Evolutionary conservation across 2,113 vertebrate genomes (phyloP), one percentile per base, ranked within the genome.

Genomic region (Cavia aperea): DNA sequence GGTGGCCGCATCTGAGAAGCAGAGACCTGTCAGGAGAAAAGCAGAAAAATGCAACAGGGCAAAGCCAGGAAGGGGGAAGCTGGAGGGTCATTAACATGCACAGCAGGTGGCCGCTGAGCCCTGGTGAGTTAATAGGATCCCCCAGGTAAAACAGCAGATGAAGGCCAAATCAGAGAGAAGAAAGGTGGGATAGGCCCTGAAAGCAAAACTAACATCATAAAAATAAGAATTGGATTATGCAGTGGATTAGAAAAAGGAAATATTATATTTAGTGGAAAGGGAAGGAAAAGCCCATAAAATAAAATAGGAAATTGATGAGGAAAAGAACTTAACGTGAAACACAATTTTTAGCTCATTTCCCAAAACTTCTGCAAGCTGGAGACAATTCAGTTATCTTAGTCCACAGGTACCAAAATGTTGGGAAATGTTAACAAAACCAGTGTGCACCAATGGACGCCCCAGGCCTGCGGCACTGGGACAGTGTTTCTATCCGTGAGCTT

Each of bases 121-220:
- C 29, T 2, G 6, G 8, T 18, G 39, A 93, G 58, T 86, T 86
- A 90, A 95, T 16, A 68, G 83, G 81, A 87, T 70, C 86, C 84
- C 91, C 91, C 73, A 94, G 92, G 93, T 92, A 86, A 96, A 89
- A 92, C 2, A 84, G 72, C 79, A 93, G 93, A 91, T 82, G 75
- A 91, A 90, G 49, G 63, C 49, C 88, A 93, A 94, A 91, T 65
- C 81, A 89, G 58, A 79, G 90, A 56, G 58, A 2, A 16, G 68
- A 49, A 63, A 63, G 36, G 23, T 26, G 39, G 56, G 43, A 31
- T 29, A 51, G 39, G 29, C 43, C 31, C 68, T 63, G 54, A 82
- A 77, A 92, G 60, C 94, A 65, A 81, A 1, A 13, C 90, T 65
- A 72, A 87, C 90, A 39, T 54, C 31, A 92, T 88, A 90, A 94